Base-by-base conservation (phyloP, 2,797 vertebrate genomes). In the Squalus acanthias region DNA sequence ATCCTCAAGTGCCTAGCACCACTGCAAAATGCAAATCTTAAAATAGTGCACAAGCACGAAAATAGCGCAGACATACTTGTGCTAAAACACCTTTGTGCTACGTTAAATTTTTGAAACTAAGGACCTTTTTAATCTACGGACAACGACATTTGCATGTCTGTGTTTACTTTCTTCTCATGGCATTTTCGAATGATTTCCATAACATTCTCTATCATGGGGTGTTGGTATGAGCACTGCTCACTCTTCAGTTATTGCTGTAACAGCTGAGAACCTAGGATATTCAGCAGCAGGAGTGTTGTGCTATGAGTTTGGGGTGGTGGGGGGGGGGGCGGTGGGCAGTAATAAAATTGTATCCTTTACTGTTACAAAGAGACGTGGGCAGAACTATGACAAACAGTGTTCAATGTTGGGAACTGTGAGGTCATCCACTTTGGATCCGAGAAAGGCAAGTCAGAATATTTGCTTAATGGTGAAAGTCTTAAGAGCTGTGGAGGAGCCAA, bases 51-150 rank as follows among this genome's bases (percentile, higher is more conserved):
- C 39, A 50, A 94, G 92, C 65, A 70, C 92, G 10, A 50, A 67
- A 93, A 93, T 15, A 20, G 63, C 6, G 15, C 91, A 65, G 63
- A 10, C 63, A 6, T n/a, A 93, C 22, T 93, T 93, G 87, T 67
- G 65, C 93, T 46, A 39, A 95, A 72, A 70, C 46, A 72, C 12
- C 39, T 70, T 72, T 95, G 93, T 95, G 67, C 67, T 95, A 69
- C 92, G 26, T 72, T 95, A 72, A 95, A 50, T 95, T 95, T 95
- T 95, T 70, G 65, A 95, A 95, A 72, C 69, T 29, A 63, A 91
- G 89, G 33, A 92, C 46, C 46, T 95, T 95, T 69, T 72, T 95
- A 70, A 95, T 70, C 46, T 53, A 53, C 69, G 1, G 39, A 3
- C 93, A 72, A 50, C 39, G 65, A 95, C 39, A 46, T 72, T 72